These are phyloP conservation scores for Acipenser transmontanus DNA, from an alignment of 2,797 vertebrate species.

Conservation along the genomic window DNA sequence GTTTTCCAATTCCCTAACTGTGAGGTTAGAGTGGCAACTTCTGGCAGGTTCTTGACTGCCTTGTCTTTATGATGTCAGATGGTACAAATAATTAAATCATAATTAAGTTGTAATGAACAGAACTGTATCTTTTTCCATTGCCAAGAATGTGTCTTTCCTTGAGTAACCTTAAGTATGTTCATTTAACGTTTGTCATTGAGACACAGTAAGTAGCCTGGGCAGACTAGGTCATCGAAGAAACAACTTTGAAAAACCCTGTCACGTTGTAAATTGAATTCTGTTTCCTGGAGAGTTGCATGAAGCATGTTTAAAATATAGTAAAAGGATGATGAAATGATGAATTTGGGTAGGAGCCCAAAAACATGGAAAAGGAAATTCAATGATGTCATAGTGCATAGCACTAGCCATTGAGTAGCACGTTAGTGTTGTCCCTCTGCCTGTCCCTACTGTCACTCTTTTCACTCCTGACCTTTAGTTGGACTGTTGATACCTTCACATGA, in stretches of 20 bases:
- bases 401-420: background rate
- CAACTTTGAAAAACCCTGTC: slow-evolving; percentile 34
- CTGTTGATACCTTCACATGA: background rate
- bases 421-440: slow-evolving; percentile 17
- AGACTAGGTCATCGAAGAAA: slow-evolving; percentile 23
- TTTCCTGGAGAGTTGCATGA: slow-evolving; percentile 32
- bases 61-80: background rate
- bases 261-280: slow-evolving; percentile 40
- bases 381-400: background rate
- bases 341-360: slow-evolving; percentile 20
- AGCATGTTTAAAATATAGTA: slow-evolving; percentile 37
- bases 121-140: background rate
- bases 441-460: slow-evolving; percentile 1
- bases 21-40: background rate
- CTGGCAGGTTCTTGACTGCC: background rate
- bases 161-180: background rate
- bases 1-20: background rate
- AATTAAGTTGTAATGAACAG: background rate
- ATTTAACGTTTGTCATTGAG: background rate
- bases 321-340: slow-evolving; percentile 27
- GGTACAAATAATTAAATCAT: background rate
- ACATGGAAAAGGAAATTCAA: background rate
- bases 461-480: background rate
- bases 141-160: background rate
- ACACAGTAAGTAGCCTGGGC: slow-evolving; percentile 16